Conservation (phyloP, 2,113 vertebrate species). For the Brevimyrus niger region DNA sequence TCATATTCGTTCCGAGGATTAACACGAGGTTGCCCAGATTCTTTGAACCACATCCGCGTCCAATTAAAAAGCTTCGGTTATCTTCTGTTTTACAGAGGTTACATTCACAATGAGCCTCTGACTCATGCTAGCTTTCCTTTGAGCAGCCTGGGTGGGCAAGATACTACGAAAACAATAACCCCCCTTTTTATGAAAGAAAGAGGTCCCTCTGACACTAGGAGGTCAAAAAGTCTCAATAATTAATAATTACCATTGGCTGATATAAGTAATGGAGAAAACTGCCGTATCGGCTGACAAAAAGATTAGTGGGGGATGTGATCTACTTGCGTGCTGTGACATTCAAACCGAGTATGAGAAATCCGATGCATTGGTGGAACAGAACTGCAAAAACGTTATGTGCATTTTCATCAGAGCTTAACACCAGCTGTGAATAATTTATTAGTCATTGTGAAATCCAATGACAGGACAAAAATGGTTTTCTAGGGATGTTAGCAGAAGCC, state of each 20-base stretch:
- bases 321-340: neutral
- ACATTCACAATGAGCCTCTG: slow-evolving; percentile 9
- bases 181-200: neutral
- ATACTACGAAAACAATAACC: neutral
- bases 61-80: slow-evolving; percentile 9
- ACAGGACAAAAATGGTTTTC: neutral
- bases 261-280: neutral
- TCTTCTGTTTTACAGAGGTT: slow-evolving; percentile 3
- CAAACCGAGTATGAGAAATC: neutral
- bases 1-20: neutral
- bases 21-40: neutral
- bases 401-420: neutral
- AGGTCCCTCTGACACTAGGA: neutral
- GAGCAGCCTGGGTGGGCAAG: slow-evolving; percentile 16
- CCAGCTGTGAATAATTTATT: neutral
- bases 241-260: neutral
- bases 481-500: neutral
- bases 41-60: neutral
- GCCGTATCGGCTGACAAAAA: neutral
- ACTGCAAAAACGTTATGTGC: neutral
- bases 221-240: slow-evolving; percentile 1
- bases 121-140: slow-evolving; percentile 11
- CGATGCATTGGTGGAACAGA: neutral
- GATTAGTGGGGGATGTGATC: neutral
- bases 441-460: neutral